Base-by-base conservation (phyloP, 2,888 invertebrate species). In the Fragum whitleyi region DNA sequence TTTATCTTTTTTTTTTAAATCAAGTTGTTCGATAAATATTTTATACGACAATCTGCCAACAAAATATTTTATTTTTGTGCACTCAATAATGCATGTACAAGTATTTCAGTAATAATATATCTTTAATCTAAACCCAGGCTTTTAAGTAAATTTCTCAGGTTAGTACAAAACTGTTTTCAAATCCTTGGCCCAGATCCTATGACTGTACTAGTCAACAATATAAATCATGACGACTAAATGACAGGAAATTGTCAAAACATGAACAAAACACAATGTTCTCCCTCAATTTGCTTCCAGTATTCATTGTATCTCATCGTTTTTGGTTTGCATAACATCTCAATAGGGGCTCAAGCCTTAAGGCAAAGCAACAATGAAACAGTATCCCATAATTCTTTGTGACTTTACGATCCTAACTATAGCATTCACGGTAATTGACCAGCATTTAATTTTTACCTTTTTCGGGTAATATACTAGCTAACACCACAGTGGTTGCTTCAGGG, bases 331-430 rank as follows among this genome's bases (percentile, higher is more conserved):
- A 62, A 62, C 32, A 62, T n/a, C 62, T 42, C 42, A 42, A 65
- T 26, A 42, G 65, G 65, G 65, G 21, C 9, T 23, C 65, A 65
- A 14, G 14, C 32, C 42, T 42, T 23, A 42, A 42, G 65, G 65
- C 28, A 42, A n/a, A 21, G 65, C 42, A 65, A 65, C 65, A 65
- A 65, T 65, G 65, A 65, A 65, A 65, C 42, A 32, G 65, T 65
- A 65, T 42, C 65, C 65, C 65, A 65, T 65, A 42, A 65, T 65
- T 36, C 65, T 65, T 65, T 65, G 65, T 65, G 65, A 65, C 65
- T 65, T 65, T 65, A 42, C 65, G 42, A 42, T 36, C 65, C 11
- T 65, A 65, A 65, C 39, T 36, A 65, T 65, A 65, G 65, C 65
- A 65, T 65, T 65, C 65, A 65, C 39, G 21, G 65, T 65, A 65